Percentiles rank a stretch among this genome's conserved stretches.
These are phyloP conservation scores for Napeogenes sylphis DNA, from an alignment of 2,888 invertebrate genomes.

Conservation along the genomic window DNA sequence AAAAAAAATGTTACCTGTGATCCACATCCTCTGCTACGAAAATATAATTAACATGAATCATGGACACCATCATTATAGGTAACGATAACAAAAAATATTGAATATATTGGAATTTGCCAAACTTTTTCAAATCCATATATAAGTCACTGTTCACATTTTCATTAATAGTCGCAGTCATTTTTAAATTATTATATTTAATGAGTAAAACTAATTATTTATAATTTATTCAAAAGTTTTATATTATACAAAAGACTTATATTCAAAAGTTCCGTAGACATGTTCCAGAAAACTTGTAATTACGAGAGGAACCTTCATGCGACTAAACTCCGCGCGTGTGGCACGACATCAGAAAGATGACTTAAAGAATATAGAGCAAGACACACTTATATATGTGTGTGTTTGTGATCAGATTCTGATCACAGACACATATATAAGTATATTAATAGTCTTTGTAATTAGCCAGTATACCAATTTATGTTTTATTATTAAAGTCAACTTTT, in stretches of 20 bases:
- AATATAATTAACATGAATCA: slow-evolving; percentile 63
- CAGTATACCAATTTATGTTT: no score
- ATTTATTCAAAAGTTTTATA: neutral
- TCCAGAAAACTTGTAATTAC: no score
- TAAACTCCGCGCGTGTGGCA: no score
- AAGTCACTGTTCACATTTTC: slow-evolving; percentile 32
- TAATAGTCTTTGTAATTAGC: no score
- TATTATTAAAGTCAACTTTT: no score
- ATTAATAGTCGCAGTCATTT: slow-evolving; percentile 16
- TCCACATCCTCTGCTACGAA: slow-evolving; percentile 59
- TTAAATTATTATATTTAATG: slow-evolving; percentile 28
- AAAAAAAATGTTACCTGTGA: slow-evolving; percentile 43
- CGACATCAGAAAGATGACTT: no score
- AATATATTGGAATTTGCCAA: slow-evolving; percentile 52
- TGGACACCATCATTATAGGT: slow-evolving; percentile 52
- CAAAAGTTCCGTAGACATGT: neutral
- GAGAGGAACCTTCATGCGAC: no score
- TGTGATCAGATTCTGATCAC: no score
- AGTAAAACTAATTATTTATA: slow-evolving; percentile 9
- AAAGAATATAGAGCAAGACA: no score
- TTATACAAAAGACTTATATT: neutral
- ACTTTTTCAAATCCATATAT: slow-evolving; percentile 36
- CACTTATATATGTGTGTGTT: no score
- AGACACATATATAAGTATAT: no score
- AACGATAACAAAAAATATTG: slow-evolving; percentile 58